phyloP scores from a whole-genome alignment of 2,888 invertebrate species.

The Polydrusus tereticollis region DNA sequence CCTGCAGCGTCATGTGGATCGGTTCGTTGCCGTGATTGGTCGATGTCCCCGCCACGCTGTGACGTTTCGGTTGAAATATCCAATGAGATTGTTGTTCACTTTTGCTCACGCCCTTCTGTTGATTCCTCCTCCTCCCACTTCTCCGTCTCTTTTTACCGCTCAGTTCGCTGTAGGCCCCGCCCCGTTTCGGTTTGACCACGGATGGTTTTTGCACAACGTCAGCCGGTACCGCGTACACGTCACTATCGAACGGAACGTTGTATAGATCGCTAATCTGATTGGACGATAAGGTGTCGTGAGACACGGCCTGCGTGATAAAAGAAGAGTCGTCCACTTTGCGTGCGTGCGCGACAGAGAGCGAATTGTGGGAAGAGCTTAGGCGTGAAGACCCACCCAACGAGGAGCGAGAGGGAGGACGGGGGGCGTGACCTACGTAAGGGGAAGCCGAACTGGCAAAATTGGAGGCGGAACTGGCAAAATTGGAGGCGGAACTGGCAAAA shows the following conservation, averaged over 20 bases:
- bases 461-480: conserved; percentile 34
- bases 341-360: conserved; percentile 77
- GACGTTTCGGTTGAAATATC: conserved; percentile 71
- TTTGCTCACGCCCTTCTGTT: conserved; percentile 19
- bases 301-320: conserved; percentile 90
- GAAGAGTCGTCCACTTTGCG: conserved; percentile 87
- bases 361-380: conserved; percentile 88
- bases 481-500: conserved; percentile 34
- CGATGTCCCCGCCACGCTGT: conserved; percentile 77
- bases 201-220: conserved; percentile 79
- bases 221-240: conserved; percentile 88
- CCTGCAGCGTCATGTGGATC: conserved; percentile 86
- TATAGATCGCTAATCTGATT: conserved; percentile 87
- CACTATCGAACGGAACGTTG: conserved; percentile 90
- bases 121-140: conserved; percentile 17
- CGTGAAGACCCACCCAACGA: conserved; percentile 83
- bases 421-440: conserved; percentile 40
- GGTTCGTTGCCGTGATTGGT: conserved; percentile 76
- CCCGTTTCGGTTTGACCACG: conserved; percentile 67
- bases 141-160: conserved; percentile 52
- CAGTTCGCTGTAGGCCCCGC: conserved; percentile 63
- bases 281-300: conserved; percentile 84
- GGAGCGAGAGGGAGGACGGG: conserved; percentile 78
- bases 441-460: conserved; percentile 45
- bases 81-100: conserved; percentile 56